Evolutionary conservation across 2,888 invertebrate genomes (phyloP).

Genomic region (Eurytoma californica): DNA sequence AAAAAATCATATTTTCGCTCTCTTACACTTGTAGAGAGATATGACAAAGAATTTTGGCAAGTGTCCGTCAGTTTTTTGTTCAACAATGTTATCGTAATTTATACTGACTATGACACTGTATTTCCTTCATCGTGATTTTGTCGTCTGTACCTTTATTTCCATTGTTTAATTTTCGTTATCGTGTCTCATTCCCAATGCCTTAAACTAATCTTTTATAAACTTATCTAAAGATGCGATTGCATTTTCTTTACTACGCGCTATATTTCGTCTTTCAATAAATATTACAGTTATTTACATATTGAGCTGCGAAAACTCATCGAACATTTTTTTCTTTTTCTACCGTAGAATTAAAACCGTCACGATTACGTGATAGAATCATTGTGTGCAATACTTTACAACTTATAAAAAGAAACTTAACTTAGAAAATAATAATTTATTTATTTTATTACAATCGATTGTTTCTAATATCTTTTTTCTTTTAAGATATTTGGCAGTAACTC

Average conservation of each 20-base stretch:
- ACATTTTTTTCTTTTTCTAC: background rate
- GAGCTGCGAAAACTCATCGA: slow-evolving; percentile 49
- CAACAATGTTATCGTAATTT: slow-evolving; percentile 56
- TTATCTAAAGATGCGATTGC: slow-evolving; percentile 64
- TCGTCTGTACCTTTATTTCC: background rate
- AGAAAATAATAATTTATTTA: no score
- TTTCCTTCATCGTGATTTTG: slow-evolving; percentile 18
- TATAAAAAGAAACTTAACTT: no score
- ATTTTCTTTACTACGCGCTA: slow-evolving; percentile 63
- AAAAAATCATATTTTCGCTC: background rate
- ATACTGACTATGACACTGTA: slow-evolving; percentile 71
- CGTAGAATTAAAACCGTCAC: background rate
- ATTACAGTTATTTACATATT: slow-evolving; percentile 74
- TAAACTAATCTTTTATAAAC: slow-evolving; percentile 59
- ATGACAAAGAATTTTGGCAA: slow-evolving; percentile 53
- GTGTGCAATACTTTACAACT: no score
- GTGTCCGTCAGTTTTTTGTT: slow-evolving; percentile 30
- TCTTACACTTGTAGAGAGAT: background rate
- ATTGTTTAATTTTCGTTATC: slow-evolving; percentile 2
- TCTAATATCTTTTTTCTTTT: background rate
- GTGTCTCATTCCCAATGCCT: slow-evolving; percentile 7
- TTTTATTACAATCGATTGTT: no score
- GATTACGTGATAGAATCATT: no score
- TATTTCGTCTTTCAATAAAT: slow-evolving; percentile 69
- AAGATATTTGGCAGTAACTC: background rate